Base-by-base conservation (phyloP, 2,888 invertebrate species). In the Amphimallon solstitiale region DNA sequence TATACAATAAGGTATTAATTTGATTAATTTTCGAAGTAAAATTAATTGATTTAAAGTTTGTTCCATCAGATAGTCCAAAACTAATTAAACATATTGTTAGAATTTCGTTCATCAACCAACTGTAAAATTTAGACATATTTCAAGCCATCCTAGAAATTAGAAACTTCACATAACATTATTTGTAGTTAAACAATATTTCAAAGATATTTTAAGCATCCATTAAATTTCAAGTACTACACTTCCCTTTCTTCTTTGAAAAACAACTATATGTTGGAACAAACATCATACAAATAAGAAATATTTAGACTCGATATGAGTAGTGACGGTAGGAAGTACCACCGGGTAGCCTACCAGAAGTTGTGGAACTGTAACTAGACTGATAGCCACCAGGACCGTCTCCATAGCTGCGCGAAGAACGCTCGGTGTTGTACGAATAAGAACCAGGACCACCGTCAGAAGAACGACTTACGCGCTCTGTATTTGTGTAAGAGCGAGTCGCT, bases 251-350 rank as follows among this genome's bases (percentile, higher is more conserved):
- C 35, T 34, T 9, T 14, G n/a, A 35, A 34, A 35, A 51, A 35
- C 35, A 35, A 51, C 35, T 51, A 51, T n/a, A 34, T 45, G 61
- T 43, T 61, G 61, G 61, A 49, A 49, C 48, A 38, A 38, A 48
- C 48, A 4, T 46, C 21, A 38, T 29, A 43, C 17, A 15, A 17
- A 23, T 15, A 34, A 10, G 19, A 4, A 9, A 52, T 72, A 70
- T 80, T 87, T 91, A 94, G 81, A 94, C 92, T 84, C 92, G 91
- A 86, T 94, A 93, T 77, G 93, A 92, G 86, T 89, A 94, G 83
- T 93, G 92, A 78, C 94, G 92, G 84, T 93, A 94, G 78, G 84
- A 85, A 79, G 91, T 92, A 82, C 94, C 93, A 79, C 91, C 89
- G 72, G 94, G 94, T 81, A 94, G 87, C 81, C 90, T 89, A 81